Conservation (phyloP, 2,113 vertebrate genomes). For the Ranitomeya imitator region DNA sequence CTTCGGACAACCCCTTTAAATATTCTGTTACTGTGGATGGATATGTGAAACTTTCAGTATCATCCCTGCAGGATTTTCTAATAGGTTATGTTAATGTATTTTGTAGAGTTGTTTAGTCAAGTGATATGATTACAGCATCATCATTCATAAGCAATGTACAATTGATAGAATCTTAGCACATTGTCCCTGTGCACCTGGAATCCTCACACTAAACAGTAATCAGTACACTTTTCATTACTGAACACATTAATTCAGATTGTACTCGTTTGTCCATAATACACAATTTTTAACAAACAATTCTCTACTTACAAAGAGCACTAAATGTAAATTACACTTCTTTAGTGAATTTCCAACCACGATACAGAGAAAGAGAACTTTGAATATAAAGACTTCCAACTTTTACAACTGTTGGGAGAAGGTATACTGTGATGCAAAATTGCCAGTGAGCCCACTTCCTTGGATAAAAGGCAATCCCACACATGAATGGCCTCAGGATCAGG, state of each 20-base stretch:
- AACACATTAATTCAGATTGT: background rate
- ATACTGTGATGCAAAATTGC: too few species aligned
- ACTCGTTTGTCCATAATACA: background rate
- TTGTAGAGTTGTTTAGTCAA: background rate
- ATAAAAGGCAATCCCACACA: too few species aligned
- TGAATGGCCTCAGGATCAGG: too few species aligned
- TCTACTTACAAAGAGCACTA: background rate
- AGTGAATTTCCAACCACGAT: background rate
- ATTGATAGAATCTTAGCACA: slow-evolving; percentile 2
- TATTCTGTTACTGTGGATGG: background rate
- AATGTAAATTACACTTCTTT: background rate
- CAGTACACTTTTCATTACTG: background rate
- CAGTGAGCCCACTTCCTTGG: too few species aligned
- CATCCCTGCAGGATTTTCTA: background rate
- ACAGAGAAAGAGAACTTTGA: background rate
- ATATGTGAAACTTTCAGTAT: background rate
- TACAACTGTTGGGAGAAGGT: too few species aligned
- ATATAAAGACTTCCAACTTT: too few species aligned
- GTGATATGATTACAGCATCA: background rate
- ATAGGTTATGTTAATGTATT: background rate
- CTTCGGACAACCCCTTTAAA: background rate
- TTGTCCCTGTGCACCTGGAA: slow-evolving; percentile 16
- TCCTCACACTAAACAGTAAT: background rate
- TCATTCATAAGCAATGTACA: background rate
- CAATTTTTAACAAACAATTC: background rate